Evolutionary conservation across 2,888 invertebrate species (phyloP).

Genomic region (Sussaba pulchella): DNA sequence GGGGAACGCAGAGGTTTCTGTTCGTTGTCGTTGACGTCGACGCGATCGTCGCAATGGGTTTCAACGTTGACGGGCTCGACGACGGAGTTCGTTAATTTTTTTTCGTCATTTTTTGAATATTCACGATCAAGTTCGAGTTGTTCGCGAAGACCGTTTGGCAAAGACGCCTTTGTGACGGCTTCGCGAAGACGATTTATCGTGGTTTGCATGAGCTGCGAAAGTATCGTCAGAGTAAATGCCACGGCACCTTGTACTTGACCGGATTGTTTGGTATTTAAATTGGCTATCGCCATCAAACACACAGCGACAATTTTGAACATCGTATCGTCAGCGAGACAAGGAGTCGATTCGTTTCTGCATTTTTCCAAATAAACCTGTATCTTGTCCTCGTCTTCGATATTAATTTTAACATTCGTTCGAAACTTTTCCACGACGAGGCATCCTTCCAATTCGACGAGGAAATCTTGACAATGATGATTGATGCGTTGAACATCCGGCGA

Average conservation of each 20-base stretch:
- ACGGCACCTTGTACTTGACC: conserved; percentile 92
- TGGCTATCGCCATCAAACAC: conserved; percentile 92
- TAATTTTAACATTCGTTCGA: conserved; percentile 65
- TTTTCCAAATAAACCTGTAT: conserved; percentile 77
- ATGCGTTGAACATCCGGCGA: conserved; percentile 77
- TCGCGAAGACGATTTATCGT: conserved; percentile 79
- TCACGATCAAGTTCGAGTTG: conserved; percentile 32
- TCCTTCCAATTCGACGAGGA: conserved; percentile 78
- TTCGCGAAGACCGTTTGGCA: conserved; percentile 77
- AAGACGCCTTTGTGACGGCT: conserved; percentile 79
- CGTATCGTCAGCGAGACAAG: conserved; percentile 85
- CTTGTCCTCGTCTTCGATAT: conserved; percentile 71
- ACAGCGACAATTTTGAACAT: conserved; percentile 94
- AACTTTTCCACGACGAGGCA: conserved; percentile 75
- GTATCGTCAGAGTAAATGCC: conserved; percentile 93
- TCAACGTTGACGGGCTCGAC: conserved; percentile 17
- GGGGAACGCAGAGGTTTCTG: conserved; percentile 11
- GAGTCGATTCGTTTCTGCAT: conserved; percentile 74
- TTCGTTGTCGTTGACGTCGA: conserved; percentile 52
- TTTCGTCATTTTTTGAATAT: conserved; percentile 63
- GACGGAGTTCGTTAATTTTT: neutral
- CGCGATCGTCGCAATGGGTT: conserved; percentile 20
- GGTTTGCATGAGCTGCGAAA: conserved; percentile 89
- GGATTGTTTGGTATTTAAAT: conserved; percentile 90
- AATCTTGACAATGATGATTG: conserved; percentile 80